Evolutionary conservation across 1,140 invertebrate species (phyloP).

Genomic region (Palaemon carinicauda): DNA sequence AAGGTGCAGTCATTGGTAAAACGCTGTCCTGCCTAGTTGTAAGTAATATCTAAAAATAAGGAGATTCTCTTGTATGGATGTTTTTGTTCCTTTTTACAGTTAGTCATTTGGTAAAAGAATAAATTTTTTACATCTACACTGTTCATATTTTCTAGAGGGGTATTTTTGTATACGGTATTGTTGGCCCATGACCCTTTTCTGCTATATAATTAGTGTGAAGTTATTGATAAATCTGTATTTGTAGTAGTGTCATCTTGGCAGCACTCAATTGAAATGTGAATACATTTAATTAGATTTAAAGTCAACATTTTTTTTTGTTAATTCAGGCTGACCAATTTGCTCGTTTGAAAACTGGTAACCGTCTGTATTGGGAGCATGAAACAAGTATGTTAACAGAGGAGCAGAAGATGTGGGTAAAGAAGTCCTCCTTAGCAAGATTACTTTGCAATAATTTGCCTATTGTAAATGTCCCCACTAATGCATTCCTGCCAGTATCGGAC

Average conservation of each 20-base stretch:
- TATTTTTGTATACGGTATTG: no score
- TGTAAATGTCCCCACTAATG: slow-evolving; percentile 24
- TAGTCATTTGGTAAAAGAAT: no score
- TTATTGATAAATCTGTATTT: no score
- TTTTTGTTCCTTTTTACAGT: background rate
- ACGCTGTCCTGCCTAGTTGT: slow-evolving; percentile 53
- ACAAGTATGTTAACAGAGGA: slow-evolving; percentile 50
- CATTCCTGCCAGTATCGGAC: slow-evolving; percentile 45
- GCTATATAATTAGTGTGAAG: no score
- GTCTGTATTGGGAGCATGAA: slow-evolving; percentile 69
- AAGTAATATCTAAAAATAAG: background rate
- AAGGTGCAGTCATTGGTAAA: slow-evolving; percentile 48
- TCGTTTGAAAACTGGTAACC: slow-evolving; percentile 67
- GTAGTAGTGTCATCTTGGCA: no score
- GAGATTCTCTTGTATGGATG: background rate
- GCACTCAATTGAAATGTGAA: no score
- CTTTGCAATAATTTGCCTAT: slow-evolving; percentile 43
- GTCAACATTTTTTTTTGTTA: no score
- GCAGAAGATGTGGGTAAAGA: slow-evolving; percentile 33
- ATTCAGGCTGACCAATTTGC: slow-evolving; percentile 66
- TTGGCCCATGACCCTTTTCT: no score
- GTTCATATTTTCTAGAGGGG: no score
- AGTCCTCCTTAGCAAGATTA: slow-evolving; percentile 24
- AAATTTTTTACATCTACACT: no score
- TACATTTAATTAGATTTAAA: no score